Conservation (phyloP, 2,888 invertebrate species). For the Exephanes ischioxanthus region DNA sequence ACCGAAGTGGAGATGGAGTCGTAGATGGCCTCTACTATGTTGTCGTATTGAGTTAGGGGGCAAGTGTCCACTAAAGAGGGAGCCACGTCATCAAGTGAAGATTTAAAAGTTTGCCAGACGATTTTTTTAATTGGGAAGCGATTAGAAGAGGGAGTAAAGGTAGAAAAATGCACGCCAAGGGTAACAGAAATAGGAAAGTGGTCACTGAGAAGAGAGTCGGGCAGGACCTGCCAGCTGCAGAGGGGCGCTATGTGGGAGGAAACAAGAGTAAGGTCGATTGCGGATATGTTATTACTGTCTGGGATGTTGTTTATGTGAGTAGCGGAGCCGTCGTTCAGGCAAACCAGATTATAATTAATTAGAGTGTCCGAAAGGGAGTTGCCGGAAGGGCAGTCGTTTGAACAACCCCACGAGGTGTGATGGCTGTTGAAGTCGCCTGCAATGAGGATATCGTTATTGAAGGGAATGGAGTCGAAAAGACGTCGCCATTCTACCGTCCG, state of each 20-base stretch:
- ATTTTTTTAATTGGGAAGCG: background rate
- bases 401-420: slow-evolving; percentile 26
- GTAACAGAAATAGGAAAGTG: slow-evolving; percentile 1
- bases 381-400: background rate
- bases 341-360: background rate
- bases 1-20: background rate
- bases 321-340: background rate
- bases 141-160: background rate
- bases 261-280: background rate
- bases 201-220: too few relatives aligned
- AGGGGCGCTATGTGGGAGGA: background rate
- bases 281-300: background rate
- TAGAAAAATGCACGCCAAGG: background rate
- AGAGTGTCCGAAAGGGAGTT: background rate
- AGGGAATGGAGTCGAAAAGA: slow-evolving; percentile 1
- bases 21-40: background rate
- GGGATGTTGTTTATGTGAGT: background rate
- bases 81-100: background rate
- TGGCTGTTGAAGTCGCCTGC: slow-evolving; percentile 39
- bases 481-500: too few relatives aligned
- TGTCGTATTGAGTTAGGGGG: background rate
- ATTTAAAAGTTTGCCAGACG: background rate
- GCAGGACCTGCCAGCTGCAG: background rate
- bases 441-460: background rate
- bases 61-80: background rate